A percentile compares a stretch with the other conserved stretches of the same genome.
Conservation (phyloP, 2,113 vertebrate species). For the Cromileptes altivelis region DNA sequence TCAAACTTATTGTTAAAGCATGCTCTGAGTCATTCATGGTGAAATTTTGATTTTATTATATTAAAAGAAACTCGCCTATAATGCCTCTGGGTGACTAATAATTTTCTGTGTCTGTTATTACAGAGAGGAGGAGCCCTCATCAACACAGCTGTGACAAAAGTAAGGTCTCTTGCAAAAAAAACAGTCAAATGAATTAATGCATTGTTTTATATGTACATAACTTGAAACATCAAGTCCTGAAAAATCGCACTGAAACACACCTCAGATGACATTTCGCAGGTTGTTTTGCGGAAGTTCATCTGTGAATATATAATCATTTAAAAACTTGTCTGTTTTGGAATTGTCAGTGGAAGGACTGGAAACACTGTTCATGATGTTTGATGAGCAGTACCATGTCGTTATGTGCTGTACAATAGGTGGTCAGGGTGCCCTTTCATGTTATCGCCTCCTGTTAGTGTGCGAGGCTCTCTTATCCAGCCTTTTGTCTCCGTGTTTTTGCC, state of each 20-base stretch:
- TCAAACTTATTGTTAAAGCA: neutral
- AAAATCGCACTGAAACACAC: neutral
- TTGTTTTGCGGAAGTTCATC: neutral
- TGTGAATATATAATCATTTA: neutral
- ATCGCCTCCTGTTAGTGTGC: constrained; percentile 53
- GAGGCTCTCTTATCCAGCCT: constrained; percentile 65
- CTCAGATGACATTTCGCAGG: neutral
- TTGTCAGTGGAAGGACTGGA: constrained; percentile 4
- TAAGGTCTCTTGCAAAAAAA: constrained; percentile 83
- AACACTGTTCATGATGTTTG: constrained; percentile 37
- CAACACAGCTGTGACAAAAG: constrained; percentile 96
- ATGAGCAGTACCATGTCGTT: constrained; percentile 41
- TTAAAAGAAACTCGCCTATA: neutral
- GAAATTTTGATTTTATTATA: neutral
- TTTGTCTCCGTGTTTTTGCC: constrained; percentile 76
- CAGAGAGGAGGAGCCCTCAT: constrained; percentile 93
- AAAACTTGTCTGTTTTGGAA: constrained; percentile 9
- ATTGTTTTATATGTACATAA: constrained; percentile 10
- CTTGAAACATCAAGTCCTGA: constrained; percentile 1
- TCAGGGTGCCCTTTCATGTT: constrained; percentile 68
- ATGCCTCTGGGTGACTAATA: constrained; percentile 2
- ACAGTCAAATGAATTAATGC: neutral
- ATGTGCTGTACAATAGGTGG: constrained; percentile 52
- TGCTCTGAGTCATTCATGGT: neutral
- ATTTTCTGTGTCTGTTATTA: constrained; percentile 66